Percentiles rank a stretch among this genome's conserved stretches.
These are phyloP conservation scores for Diplazon laetatorius DNA, from an alignment of 2,888 invertebrate genomes.

Conservation along the genomic window DNA sequence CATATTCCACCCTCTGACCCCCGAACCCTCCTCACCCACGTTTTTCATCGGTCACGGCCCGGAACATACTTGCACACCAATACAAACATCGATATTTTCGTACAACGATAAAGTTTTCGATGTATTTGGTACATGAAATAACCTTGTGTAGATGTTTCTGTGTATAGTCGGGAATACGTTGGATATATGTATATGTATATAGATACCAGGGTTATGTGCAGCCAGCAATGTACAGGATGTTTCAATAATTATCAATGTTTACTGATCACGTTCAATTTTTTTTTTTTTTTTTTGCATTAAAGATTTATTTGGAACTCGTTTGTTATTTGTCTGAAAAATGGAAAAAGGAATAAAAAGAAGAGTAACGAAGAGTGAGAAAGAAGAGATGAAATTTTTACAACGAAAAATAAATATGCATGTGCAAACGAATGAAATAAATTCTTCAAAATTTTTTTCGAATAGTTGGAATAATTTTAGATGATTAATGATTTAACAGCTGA, in stretches of 20 bases:
- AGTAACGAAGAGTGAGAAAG: too few species aligned
- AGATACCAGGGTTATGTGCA: not conserved
- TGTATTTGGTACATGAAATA: conserved; percentile 1
- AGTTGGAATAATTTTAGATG: too few species aligned
- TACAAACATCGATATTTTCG: conserved; percentile 30
- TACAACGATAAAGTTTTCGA: not conserved
- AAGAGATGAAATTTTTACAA: too few species aligned
- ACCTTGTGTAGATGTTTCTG: conserved; percentile 16
- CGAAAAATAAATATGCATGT: too few species aligned
- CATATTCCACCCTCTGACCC: conserved; percentile 28
- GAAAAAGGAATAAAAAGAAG: too few species aligned
- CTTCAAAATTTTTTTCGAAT: too few species aligned
- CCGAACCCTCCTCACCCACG: conserved; percentile 5
- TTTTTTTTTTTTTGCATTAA: too few species aligned
- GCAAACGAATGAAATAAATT: too few species aligned
- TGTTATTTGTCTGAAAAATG: too few species aligned
- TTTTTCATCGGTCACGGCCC: conserved; percentile 45
- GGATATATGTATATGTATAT: conserved; percentile 9
- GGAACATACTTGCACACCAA: conserved; percentile 42
- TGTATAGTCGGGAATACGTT: conserved; percentile 4
- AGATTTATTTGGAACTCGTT: too few species aligned
- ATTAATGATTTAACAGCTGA: too few species aligned
- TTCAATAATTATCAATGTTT: not conserved
- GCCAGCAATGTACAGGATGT: not conserved
- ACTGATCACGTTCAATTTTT: too few species aligned